Conservation (phyloP, 1,140 invertebrate genomes). For the Chrysomallon squamiferum region DNA sequence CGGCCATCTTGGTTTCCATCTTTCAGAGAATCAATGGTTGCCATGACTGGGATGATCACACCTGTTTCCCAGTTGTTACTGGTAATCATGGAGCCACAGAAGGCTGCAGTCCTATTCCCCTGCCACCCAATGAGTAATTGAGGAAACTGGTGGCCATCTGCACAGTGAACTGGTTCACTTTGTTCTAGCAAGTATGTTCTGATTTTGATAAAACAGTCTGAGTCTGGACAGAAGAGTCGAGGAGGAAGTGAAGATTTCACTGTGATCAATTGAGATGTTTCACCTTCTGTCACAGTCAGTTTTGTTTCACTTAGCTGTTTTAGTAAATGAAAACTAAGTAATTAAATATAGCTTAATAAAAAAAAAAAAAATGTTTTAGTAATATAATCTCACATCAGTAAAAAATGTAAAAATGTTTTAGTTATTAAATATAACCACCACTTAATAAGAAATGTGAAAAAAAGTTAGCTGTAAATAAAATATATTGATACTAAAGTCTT, state of each 20-base stretch:
- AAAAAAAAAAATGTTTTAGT: too few species aligned
- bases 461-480: too few species aligned
- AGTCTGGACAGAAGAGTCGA: slow-evolving; percentile 27
- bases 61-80: slow-evolving; percentile 20
- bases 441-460: too few species aligned
- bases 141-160: slow-evolving; percentile 17
- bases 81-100: slow-evolving; percentile 26
- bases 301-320: slow-evolving; percentile 16
- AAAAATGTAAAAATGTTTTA: too few species aligned
- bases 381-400: too few species aligned
- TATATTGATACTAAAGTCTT: too few species aligned
- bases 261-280: slow-evolving; percentile 8
- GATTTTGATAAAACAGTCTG: slow-evolving; percentile 8
- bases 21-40: slow-evolving; percentile 30
- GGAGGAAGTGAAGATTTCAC: slow-evolving; percentile 33
- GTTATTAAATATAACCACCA: too few species aligned
- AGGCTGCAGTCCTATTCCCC: slow-evolving; percentile 8
- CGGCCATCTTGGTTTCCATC: slow-evolving; percentile 21
- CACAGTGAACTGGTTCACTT: slow-evolving; percentile 18
- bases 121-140: slow-evolving; percentile 32
- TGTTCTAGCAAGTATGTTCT: neutral
- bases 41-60: slow-evolving; percentile 19
- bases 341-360: too few species aligned
- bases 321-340: too few species aligned
- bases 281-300: slow-evolving; percentile 30